Base-by-base conservation (phyloP, 2,888 invertebrate genomes). In the Cheilosia grossa region DNA sequence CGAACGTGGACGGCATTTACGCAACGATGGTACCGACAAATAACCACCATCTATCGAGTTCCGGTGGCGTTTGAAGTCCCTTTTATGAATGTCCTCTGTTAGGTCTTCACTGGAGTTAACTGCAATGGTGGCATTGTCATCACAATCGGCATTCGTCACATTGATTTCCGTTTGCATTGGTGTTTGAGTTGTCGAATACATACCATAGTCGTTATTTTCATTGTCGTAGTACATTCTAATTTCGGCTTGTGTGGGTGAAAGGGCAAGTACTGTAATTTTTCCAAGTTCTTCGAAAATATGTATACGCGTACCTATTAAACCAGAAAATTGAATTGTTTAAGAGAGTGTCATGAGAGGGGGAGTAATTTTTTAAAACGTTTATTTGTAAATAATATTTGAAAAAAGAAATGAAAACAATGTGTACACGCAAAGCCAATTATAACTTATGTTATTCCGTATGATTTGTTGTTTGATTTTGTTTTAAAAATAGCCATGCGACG, bases 81-180 rank as follows among this genome's bases (percentile, higher is more conserved):
- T 77, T 47, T 82, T 78, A 27, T 75, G 58, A 51, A 88, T 88
- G 49, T 88, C 80, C 63, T 87, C 87, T 53, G 90, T 90, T 49
- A 91, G 88, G 88, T 91, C 90, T 82, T 91, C 91, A 1, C 88
- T 89, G 7, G 91, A 91, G 87, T 88, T 91, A 89, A 88, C 75
- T 88, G 90, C 69, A 91, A 90, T 85, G 89, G 89, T 53, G 88
- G 88, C 49, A 89, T 89, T 5, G 88, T 89, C 85, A 63, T 72
- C 72, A 67, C 88, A 89, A 13, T 82, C 73, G 61, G 51, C 56
- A 47, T 78, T 87, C 40, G 90, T 89, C 78, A 89, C 89, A n/a
- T 54, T 73, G 51, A 72, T 81, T 66, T 85, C 67, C 85, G 67
- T 75, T 21, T 54, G 56, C 40, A 75, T 33, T 49, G 75, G 75